phyloP scores from a whole-genome alignment of 2,797 vertebrate species.

The Bradypus variegatus region DNA sequence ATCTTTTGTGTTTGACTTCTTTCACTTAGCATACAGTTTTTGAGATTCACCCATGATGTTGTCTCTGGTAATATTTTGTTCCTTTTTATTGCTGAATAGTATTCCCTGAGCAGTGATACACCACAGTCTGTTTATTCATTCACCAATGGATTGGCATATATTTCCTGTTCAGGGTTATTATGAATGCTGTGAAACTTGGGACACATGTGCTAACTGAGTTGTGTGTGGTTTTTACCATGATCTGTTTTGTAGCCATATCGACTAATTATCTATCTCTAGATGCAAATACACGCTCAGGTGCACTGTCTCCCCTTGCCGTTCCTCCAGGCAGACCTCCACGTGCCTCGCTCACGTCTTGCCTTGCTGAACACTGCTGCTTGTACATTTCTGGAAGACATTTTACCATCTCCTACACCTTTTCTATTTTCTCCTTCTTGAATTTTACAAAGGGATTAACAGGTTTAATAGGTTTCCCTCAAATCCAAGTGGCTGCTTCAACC shows the following conservation, averaged over 20 bases:
- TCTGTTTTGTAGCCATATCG: neutral
- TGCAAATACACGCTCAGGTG: fast-evolving
- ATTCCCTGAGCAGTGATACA: neutral
- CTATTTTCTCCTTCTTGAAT: slow-evolving; percentile 25
- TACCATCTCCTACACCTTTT: neutral
- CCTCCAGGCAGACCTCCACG: neutral
- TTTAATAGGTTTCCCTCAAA: slow-evolving; percentile 19
- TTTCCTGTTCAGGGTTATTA: neutral
- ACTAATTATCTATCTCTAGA: neutral
- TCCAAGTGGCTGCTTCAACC: neutral
- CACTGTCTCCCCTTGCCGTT: neutral
- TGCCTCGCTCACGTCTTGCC: neutral
- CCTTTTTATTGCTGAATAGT: neutral
- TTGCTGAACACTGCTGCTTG: neutral
- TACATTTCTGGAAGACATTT: neutral
- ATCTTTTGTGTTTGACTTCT: neutral
- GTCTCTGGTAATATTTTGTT: neutral
- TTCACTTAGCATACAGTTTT: neutral
- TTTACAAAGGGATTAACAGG: slow-evolving; percentile 24
- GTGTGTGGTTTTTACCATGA: neutral
- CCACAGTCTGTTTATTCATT: neutral
- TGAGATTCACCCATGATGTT: neutral
- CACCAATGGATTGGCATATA: neutral
- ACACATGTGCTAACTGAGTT: neutral
- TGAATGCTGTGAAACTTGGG: neutral